A percentile compares a stretch with the other conserved stretches of the same genome.
phyloP scores from a whole-genome alignment of 1,140 invertebrate genomes.

The Helicorthomorpha holstii region DNA sequence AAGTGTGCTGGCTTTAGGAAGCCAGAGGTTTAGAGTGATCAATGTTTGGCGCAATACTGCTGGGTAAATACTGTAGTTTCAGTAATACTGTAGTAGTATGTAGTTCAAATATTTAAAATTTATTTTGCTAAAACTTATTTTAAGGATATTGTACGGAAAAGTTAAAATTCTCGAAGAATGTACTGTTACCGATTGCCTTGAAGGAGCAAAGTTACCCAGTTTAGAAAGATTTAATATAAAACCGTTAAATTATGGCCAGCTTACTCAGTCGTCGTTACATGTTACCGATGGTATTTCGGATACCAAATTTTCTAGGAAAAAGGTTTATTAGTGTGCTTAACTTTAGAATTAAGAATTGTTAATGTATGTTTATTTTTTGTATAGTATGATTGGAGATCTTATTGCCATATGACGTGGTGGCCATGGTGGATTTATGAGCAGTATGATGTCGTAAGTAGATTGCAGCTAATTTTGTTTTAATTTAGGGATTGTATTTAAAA shows the following conservation, averaged over 20 bases:
- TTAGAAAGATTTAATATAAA: slow-evolving; percentile 20
- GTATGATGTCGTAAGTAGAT: slow-evolving; percentile 36
- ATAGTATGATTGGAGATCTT: slow-evolving; percentile 18
- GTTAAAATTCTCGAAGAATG: slow-evolving; percentile 48
- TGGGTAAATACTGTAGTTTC: slow-evolving; percentile 22
- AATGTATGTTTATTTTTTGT: neutral
- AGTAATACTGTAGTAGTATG: neutral
- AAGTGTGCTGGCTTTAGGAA: slow-evolving; percentile 39
- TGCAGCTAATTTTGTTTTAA: slow-evolving; percentile 1
- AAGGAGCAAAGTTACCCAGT: slow-evolving; percentile 25
- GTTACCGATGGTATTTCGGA: no score
- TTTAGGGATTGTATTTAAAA: neutral
- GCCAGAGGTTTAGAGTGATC: slow-evolving; percentile 44
- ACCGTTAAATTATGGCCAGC: neutral
- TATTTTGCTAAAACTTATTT: neutral
- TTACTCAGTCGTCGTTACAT: no score
- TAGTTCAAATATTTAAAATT: neutral
- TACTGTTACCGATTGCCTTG: slow-evolving; percentile 29
- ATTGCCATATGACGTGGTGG: slow-evolving; percentile 28
- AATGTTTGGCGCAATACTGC: slow-evolving; percentile 28
- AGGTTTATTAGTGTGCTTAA: neutral
- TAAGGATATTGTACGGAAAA: slow-evolving; percentile 30
- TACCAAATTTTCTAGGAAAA: neutral
- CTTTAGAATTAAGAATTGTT: neutral
- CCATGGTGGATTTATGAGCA: slow-evolving; percentile 45